These are phyloP conservation scores for Dynastes grantii DNA, from an alignment of 2,888 invertebrate genomes.

Conservation along the genomic window DNA sequence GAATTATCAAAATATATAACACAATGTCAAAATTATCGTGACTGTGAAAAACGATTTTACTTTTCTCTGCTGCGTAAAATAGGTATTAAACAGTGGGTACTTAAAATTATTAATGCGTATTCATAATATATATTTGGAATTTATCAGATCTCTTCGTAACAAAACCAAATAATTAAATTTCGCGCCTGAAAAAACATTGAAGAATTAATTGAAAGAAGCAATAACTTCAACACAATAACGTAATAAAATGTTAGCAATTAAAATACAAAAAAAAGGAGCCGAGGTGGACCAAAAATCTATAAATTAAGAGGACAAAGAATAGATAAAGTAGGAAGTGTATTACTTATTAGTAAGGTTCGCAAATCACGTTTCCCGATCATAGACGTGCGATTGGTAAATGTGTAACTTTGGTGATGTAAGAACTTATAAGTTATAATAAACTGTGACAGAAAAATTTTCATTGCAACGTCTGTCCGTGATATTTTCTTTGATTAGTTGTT, in stretches of 20 bases:
- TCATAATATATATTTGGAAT: background rate
- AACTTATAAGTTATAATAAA: too few species aligned
- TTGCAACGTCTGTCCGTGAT: too few species aligned
- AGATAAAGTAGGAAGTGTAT: too few species aligned
- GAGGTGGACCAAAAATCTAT: background rate
- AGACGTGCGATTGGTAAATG: too few species aligned
- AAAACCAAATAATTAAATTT: constrained; percentile 9
- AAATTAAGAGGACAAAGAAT: too few species aligned
- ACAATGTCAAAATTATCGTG: background rate
- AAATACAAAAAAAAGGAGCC: background rate
- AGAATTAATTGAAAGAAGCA: background rate
- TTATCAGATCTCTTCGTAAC: constrained; percentile 10
- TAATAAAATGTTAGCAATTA: background rate
- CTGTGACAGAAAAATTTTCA: too few species aligned
- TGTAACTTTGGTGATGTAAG: too few species aligned
- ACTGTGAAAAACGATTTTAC: background rate
- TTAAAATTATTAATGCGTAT: background rate
- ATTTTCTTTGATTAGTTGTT: too few species aligned
- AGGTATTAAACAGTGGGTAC: constrained; percentile 3
- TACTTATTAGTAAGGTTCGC: too few species aligned
- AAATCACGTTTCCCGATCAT: too few species aligned
- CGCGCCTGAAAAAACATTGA: constrained; percentile 3
- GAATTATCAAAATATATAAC: too few species aligned
- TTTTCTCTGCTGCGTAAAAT: background rate
- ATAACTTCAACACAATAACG: constrained; percentile 7